Percentiles rank a stretch among this genome's conserved stretches.
These are phyloP conservation scores for Sinocyclocheilus maitianheensis DNA, from an alignment of 2,113 vertebrate genomes.

Conservation along the genomic window DNA sequence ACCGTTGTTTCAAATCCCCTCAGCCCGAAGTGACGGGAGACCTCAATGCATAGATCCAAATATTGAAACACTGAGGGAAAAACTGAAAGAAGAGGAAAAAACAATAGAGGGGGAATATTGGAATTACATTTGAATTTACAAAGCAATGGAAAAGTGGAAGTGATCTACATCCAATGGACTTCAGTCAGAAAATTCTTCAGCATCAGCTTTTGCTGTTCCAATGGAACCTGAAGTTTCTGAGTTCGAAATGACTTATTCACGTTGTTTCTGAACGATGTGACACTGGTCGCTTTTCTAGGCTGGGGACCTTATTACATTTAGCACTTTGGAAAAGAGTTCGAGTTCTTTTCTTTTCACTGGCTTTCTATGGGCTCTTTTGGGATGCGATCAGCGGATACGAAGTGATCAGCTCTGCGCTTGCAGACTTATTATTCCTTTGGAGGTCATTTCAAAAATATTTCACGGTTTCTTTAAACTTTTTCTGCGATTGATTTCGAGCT, in stretches of 20 bases:
- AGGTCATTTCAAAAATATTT: background rate
- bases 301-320: background rate
- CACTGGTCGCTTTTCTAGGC: background rate
- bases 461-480: background rate
- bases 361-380: background rate
- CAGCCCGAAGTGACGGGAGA: conserved; percentile 64
- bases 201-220: conserved; percentile 33
- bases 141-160: conserved; percentile 72
- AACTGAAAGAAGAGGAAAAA: conserved; percentile 36
- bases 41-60: conserved; percentile 52
- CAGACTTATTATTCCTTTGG: background rate
- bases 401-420: conserved; percentile 26
- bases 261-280: conserved; percentile 35
- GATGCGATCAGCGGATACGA: conserved; percentile 23
- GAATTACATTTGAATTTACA: conserved; percentile 39
- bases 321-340: conserved; percentile 16
- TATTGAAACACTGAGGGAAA: background rate
- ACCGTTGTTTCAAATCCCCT: conserved; percentile 66
- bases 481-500: background rate
- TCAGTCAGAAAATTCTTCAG: conserved; percentile 25
- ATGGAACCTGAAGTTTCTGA: conserved; percentile 59
- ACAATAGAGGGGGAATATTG: background rate
- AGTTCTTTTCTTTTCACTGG: background rate
- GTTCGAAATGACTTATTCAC: conserved; percentile 17
- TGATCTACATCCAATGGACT: conserved; percentile 57